These are phyloP conservation scores for Mustelus asterias DNA, from an alignment of 2,113 vertebrate species.

Conservation along the genomic window DNA sequence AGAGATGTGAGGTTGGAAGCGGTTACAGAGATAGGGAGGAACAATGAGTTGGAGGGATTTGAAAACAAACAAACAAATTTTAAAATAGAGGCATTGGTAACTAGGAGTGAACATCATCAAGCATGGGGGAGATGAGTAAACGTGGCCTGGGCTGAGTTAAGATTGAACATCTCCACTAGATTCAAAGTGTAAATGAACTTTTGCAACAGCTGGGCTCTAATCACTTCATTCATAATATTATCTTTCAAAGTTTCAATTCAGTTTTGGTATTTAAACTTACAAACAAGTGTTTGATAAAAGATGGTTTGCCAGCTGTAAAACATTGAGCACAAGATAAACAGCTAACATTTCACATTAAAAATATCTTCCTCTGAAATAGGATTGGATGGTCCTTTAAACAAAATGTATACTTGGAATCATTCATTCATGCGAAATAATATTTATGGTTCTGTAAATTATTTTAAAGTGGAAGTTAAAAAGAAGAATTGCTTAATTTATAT, in stretches of 20 bases:
- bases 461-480: neutral
- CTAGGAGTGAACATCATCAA: neutral
- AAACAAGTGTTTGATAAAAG: neutral
- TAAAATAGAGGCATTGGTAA: neutral
- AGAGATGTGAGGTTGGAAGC: neutral
- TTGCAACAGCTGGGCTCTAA: neutral
- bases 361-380: neutral
- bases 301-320: neutral
- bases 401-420: neutral
- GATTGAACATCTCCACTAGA: neutral
- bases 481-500: neutral
- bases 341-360: neutral
- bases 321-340: neutral
- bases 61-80: neutral
- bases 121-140: neutral
- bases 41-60: neutral
- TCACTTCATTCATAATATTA: neutral
- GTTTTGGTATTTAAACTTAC: neutral
- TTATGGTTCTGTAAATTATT: neutral
- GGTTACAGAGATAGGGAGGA: neutral
- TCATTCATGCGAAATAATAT: neutral
- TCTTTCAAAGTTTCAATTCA: neutral
- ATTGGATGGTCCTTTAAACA: neutral
- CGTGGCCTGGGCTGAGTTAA: neutral
- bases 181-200: neutral